Percentiles rank a stretch among this genome's conserved stretches.
Evolutionary conservation across 2,113 vertebrate genomes (phyloP).

Genomic region (Proterorhinus semilunaris): DNA sequence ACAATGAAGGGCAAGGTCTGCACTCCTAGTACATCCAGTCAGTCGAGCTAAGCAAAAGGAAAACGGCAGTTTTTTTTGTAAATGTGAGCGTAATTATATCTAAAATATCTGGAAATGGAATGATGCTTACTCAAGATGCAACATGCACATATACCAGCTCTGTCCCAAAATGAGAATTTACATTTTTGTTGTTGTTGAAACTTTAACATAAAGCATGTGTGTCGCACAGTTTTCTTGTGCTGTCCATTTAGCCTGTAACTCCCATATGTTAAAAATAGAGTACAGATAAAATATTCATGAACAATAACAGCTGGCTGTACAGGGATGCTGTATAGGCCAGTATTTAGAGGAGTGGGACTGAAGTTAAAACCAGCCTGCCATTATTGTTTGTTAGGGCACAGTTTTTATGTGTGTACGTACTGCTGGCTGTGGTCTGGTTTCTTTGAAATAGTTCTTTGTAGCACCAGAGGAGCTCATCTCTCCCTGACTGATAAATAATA

Average conservation of each 20-base stretch:
- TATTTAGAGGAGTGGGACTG: slow-evolving; percentile 22
- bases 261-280: slow-evolving; percentile 61
- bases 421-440: slow-evolving; percentile 42
- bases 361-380: slow-evolving; percentile 34
- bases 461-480: slow-evolving; percentile 20
- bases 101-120: too few species aligned
- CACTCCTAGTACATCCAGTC: not conserved
- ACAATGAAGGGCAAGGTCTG: slow-evolving; percentile 17
- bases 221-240: slow-evolving; percentile 12
- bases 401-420: slow-evolving; percentile 26
- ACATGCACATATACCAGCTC: too few species aligned
- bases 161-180: too few species aligned
- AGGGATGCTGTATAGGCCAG: slow-evolving; percentile 31
- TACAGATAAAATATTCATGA: slow-evolving; percentile 67
- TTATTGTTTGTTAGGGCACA: slow-evolving; percentile 40
- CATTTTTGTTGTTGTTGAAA: too few species aligned
- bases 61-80: not conserved
- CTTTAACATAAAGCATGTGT: not conserved
- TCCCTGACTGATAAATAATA: not conserved
- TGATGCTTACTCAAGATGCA: slow-evolving; percentile 18
- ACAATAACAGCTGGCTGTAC: slow-evolving; percentile 54
- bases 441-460: slow-evolving; percentile 33
- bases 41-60: too few species aligned
- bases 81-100: slow-evolving; percentile 3
- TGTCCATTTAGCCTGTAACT: slow-evolving; percentile 32